A percentile compares a stretch with the other conserved stretches of the same genome.
Evolutionary conservation across 2,888 invertebrate genomes (phyloP).

Genomic region (Cerastis rubricosa): DNA sequence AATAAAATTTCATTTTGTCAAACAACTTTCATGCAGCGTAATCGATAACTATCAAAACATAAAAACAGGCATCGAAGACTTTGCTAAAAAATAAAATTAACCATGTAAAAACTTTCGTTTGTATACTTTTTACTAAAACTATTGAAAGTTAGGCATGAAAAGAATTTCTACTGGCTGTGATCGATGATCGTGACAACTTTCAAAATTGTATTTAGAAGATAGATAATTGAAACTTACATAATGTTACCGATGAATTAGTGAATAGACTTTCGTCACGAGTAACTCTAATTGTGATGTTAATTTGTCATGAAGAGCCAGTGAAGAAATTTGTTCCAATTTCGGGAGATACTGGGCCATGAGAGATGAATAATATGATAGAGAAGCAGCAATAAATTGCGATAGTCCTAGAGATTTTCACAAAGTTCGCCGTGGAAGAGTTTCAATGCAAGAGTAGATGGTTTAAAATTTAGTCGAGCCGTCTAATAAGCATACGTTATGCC

Average conservation of each 20-base stretch:
- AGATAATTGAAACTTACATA: slow-evolving; percentile 65
- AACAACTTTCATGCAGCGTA: slow-evolving; percentile 60
- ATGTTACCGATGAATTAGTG: slow-evolving; percentile 36
- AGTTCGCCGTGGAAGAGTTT: background rate
- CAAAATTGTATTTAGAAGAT: slow-evolving; percentile 72
- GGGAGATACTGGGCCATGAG: background rate
- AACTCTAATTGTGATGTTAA: slow-evolving; percentile 31
- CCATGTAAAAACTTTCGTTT: slow-evolving; percentile 67
- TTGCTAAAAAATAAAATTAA: slow-evolving; percentile 61
- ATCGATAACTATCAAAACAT: slow-evolving; percentile 54
- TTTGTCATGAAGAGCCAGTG: slow-evolving; percentile 12
- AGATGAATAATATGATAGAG: slow-evolving; percentile 17
- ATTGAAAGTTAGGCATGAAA: slow-evolving; percentile 73
- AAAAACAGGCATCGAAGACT: slow-evolving; percentile 55
- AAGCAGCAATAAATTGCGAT: background rate
- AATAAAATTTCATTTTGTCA: slow-evolving; percentile 49
- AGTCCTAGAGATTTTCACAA: slow-evolving; percentile 4
- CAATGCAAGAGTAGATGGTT: slow-evolving; percentile 5
- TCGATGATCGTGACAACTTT: slow-evolving; percentile 78
- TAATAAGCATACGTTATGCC: slow-evolving; percentile 68
- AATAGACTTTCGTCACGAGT: slow-evolving; percentile 23
- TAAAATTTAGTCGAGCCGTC: slow-evolving; percentile 56
- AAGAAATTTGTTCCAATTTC: slow-evolving; percentile 35
- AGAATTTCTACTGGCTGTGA: slow-evolving; percentile 74
- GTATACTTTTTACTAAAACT: slow-evolving; percentile 66